Base-by-base conservation (phyloP, 2,113 vertebrate genomes). In the Ameiurus melas region DNA sequence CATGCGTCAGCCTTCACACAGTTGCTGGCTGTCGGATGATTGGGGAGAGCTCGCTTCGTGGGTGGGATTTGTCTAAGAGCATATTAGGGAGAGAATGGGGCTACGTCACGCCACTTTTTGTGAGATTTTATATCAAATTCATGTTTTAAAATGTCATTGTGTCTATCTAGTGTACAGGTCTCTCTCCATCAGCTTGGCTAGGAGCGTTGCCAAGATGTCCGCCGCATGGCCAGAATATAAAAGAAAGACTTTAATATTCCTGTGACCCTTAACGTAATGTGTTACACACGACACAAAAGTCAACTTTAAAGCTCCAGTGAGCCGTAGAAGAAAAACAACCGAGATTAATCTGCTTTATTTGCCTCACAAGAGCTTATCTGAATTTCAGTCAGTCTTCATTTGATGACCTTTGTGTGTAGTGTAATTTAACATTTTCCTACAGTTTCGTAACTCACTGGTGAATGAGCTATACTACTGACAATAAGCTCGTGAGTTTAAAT, bases 341-440 rank as follows among this genome's bases (percentile, higher is more conserved):
- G 20, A 82, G 57, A 82, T 60, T 36, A 60, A 60, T 81, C 78
- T 81, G 55, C 19, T 60, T 39, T 60, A 82, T 60, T 60, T 5
- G 80, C 10, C 30, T 81, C n/a, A 33, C 77, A 14, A 58, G 79
- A 5, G 53, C 79, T 81, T 81, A 33, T 57, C 79, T 81, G 79
- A 22, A 81, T 58, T 58, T 36, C 79, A 81, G 33, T 81, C 79
- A 80, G 77, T 55, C 77, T 55, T 55, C 77, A 58, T 81, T 81
- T 36, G n/a, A 58, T 81, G 79, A 81, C 79, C 79, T 82, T 60
- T 82, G 55, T 33, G 60, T 82, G 55, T 25, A 22, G 30, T 39
- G 80, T 39, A 60, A 60, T 82, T 82, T 82, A 82, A 82, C 80
- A 82, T 82, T 82, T 82, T 82, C 33, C 55, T 58, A 36, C 80